These are phyloP conservation scores for Girardinichthys multiradiatus DNA, from an alignment of 2,113 vertebrate genomes.

Conservation along the genomic window DNA sequence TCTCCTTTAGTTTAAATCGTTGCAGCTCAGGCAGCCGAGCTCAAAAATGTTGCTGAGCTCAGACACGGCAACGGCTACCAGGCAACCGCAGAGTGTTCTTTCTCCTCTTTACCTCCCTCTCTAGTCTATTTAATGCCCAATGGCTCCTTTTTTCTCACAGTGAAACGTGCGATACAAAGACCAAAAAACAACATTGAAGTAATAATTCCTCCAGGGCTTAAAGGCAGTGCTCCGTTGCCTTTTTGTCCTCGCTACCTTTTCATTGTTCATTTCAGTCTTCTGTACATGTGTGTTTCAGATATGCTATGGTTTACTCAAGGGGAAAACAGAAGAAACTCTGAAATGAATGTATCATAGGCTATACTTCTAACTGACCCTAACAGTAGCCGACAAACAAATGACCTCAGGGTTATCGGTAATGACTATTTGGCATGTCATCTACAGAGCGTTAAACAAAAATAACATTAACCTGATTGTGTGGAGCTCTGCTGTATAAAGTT, in stretches of 20 bases:
- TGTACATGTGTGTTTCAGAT: slow-evolving; percentile 20
- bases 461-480: slow-evolving; percentile 17
- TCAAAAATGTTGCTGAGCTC: slow-evolving; percentile 53
- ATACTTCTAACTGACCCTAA: slow-evolving; percentile 49
- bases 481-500: not conserved
- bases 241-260: slow-evolving; percentile 30
- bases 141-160: slow-evolving; percentile 50
- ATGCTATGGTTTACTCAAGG: slow-evolving; percentile 33
- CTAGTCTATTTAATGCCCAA: slow-evolving; percentile 35
- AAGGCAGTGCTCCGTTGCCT: slow-evolving; percentile 29
- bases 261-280: slow-evolving; percentile 17
- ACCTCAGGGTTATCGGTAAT: slow-evolving; percentile 35
- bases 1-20: slow-evolving; percentile 62
- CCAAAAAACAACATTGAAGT: slow-evolving; percentile 47
- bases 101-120: slow-evolving; percentile 31
- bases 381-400: slow-evolving; percentile 44
- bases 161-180: slow-evolving; percentile 40
- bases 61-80: slow-evolving; percentile 51
- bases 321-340: slow-evolving; percentile 37
- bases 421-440: slow-evolving; percentile 28
- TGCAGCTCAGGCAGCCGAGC: slow-evolving; percentile 41
- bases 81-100: slow-evolving; percentile 36
- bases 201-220: slow-evolving; percentile 46
- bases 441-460: slow-evolving; percentile 31
- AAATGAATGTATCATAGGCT: slow-evolving; percentile 17